phyloP scores from a whole-genome alignment of 2,888 invertebrate genomes.

The Pollenia angustigena region DNA sequence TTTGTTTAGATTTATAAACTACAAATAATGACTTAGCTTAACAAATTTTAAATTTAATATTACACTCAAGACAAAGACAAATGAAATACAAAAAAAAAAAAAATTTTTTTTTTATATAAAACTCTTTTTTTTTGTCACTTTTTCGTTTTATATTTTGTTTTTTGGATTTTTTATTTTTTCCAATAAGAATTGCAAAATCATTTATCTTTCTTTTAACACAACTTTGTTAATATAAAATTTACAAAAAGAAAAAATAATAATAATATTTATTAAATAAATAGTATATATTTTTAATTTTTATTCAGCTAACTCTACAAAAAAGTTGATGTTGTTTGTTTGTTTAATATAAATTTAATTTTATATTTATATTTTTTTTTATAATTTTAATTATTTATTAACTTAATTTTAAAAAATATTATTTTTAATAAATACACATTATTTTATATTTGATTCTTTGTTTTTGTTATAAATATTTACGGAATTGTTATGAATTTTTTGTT shows the following conservation, averaged over 20 bases:
- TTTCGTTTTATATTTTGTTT: constrained; percentile 17
- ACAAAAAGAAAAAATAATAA: constrained; percentile 58
- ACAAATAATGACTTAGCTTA: constrained; percentile 74
- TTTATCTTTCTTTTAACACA: constrained; percentile 66
- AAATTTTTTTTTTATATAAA: constrained; percentile 20
- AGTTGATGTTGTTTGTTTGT: constrained; percentile 55
- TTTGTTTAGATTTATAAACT: constrained; percentile 68
- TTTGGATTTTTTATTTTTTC: not conserved
- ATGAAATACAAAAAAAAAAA: constrained; percentile 52
- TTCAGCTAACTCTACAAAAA: constrained; percentile 63
- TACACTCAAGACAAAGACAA: constrained; percentile 69
- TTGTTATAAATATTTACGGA: constrained; percentile 64
- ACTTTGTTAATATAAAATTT: constrained; percentile 60
- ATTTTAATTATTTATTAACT: constrained; percentile 68
- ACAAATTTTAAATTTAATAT: constrained; percentile 73
- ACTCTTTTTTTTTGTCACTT: constrained; percentile 14
- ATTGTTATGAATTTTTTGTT: constrained; percentile 59
- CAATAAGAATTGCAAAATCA: constrained; percentile 29
- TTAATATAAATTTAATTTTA: constrained; percentile 56
- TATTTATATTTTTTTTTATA: constrained; percentile 61
- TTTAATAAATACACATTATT: constrained; percentile 70
- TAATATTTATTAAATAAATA: constrained; percentile 57
- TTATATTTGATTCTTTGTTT: constrained; percentile 70
- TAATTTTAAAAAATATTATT: constrained; percentile 75
- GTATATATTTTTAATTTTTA: constrained; percentile 39